A percentile compares a stretch with the other conserved stretches of the same genome.
phyloP scores from a whole-genome alignment of 2,888 invertebrate species.

The Sminthurinus aureus region DNA sequence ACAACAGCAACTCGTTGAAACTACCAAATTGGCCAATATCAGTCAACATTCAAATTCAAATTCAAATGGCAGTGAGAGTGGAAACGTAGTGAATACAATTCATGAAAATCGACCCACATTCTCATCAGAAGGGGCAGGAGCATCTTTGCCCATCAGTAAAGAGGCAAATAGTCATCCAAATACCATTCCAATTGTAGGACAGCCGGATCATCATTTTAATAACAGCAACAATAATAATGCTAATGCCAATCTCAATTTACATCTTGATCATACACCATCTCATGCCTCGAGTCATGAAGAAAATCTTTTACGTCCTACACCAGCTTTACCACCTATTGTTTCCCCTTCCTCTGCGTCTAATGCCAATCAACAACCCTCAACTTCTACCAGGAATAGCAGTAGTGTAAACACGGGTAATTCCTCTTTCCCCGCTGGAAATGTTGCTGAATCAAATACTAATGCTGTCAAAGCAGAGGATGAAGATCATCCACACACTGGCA shows the following conservation, averaged over 20 bases:
- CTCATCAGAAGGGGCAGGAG: background rate
- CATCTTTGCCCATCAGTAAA: background rate
- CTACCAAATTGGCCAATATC: background rate
- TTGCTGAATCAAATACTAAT: background rate
- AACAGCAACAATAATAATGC: background rate
- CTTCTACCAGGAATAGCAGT: background rate
- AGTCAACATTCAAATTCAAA: background rate
- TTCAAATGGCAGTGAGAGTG: background rate
- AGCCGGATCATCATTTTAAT: background rate
- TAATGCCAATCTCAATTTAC: background rate
- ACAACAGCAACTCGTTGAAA: background rate
- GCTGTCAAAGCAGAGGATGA: background rate
- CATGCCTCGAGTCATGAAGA: slow-evolving; percentile 22
- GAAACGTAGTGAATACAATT: background rate
- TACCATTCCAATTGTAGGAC: slow-evolving; percentile 21
- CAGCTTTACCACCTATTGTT: slow-evolving; percentile 35
- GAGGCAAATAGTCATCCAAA: slow-evolving; percentile 26
- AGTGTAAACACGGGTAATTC: background rate
- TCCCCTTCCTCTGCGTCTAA: slow-evolving; percentile 22
- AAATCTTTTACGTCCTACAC: slow-evolving; percentile 33
- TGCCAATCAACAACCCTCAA: background rate
- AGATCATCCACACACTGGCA: background rate
- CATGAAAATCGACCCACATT: background rate
- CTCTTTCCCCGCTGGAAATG: background rate
- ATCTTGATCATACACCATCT: background rate